phyloP scores from a whole-genome alignment of 1,140 invertebrate genomes.

The Eciton burchellii region DNA sequence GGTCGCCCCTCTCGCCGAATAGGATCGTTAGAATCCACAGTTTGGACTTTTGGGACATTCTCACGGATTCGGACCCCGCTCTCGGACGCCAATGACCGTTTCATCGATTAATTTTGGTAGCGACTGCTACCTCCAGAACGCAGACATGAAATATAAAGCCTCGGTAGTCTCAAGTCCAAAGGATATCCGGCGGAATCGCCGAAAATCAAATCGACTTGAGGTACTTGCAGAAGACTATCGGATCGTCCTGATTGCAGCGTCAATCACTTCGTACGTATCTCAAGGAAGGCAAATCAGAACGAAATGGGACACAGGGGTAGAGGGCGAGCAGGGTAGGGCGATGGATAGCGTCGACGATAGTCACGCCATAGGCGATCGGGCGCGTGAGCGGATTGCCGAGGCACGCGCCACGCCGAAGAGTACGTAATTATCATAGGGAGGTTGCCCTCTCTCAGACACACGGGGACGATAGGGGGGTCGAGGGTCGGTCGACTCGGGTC shows the following conservation, averaged over 20 bases:
- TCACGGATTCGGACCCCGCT: constrained; percentile 30
- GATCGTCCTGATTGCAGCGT: constrained; percentile 54
- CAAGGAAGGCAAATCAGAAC: background rate
- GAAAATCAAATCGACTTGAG: constrained; percentile 10
- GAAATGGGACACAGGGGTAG: background rate
- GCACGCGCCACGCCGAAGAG: constrained; percentile 81
- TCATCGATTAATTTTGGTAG: background rate
- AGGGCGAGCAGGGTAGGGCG: constrained; percentile 9
- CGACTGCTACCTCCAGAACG: no score
- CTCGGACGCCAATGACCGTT: background rate
- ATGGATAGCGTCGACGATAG: constrained; percentile 78
- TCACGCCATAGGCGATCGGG: constrained; percentile 79
- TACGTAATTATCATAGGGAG: constrained; percentile 82
- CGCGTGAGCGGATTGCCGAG: constrained; percentile 78
- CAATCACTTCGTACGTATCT: constrained; percentile 38
- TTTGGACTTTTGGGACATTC: constrained; percentile 22
- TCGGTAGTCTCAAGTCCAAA: background rate
- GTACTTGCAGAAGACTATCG: constrained; percentile 1
- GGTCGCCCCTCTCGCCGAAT: background rate
- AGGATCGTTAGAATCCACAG: constrained; percentile 8
- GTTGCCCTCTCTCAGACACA: constrained; percentile 56
- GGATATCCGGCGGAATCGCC: background rate
- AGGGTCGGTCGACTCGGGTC: constrained; percentile 74
- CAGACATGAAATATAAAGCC: background rate
- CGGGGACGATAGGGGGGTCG: constrained; percentile 19